Percentiles rank a stretch among this genome's conserved stretches.
Conservation (phyloP, 2,797 vertebrate species). For the Anguilla pacifica region DNA sequence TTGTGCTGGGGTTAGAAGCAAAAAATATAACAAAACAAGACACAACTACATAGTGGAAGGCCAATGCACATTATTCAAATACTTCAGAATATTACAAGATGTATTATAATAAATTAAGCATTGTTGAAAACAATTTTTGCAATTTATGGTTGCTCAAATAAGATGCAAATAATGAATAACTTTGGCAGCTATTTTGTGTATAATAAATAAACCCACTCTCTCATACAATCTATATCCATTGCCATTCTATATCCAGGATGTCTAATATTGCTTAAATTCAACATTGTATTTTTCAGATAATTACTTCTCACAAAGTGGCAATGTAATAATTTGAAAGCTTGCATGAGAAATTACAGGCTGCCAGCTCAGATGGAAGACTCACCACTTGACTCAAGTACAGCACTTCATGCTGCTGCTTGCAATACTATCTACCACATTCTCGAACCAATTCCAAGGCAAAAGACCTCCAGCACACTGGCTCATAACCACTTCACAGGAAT, state of each 20-base stretch:
- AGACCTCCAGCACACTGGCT: not conserved
- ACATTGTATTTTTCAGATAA: not conserved
- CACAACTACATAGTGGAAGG: not conserved
- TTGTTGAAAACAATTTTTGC: not conserved
- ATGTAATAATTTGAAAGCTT: slow-evolving; percentile 1
- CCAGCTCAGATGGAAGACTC: not conserved
- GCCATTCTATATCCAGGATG: not conserved
- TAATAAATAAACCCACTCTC: not conserved
- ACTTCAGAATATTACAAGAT: not conserved
- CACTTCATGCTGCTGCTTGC: not conserved
- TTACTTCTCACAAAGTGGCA: not conserved
- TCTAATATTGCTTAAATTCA: not conserved
- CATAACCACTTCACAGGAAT: not conserved
- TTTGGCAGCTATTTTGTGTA: no score
- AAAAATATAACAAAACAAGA: not conserved
- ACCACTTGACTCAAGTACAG: not conserved
- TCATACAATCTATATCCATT: not conserved
- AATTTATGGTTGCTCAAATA: not conserved
- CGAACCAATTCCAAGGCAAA: not conserved
- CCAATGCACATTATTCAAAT: not conserved
- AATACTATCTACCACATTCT: not conserved
- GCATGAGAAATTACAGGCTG: not conserved
- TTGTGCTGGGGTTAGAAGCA: not conserved
- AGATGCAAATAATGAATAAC: no score
- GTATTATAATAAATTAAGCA: not conserved